These are phyloP conservation scores for Lepas anatifera DNA, from an alignment of 2,888 invertebrate species.

Conservation along the genomic window DNA sequence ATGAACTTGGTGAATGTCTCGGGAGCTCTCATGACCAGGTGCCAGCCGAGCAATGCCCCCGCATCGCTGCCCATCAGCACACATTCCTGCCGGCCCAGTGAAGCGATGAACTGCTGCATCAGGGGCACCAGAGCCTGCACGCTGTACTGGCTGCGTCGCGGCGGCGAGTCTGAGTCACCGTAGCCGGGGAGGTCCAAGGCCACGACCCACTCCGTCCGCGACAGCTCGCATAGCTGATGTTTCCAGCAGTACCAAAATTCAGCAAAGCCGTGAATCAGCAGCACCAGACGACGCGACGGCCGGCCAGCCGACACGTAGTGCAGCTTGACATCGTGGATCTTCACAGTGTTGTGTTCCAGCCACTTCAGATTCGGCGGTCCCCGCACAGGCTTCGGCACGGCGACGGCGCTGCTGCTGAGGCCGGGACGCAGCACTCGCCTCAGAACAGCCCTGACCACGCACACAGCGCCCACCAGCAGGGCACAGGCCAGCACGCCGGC, in stretches of 20 bases:
- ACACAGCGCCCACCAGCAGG: neutral
- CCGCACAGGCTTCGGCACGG: too few species aligned
- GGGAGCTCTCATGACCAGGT: neutral
- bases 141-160: neutral
- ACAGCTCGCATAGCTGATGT: slow-evolving; percentile 51
- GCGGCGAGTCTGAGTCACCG: neutral
- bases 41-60: neutral
- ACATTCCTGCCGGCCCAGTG: neutral
- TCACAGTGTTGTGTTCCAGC: neutral
- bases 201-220: slow-evolving; percentile 25
- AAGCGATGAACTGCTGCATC: neutral
- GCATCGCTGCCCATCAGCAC: neutral
- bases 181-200: neutral
- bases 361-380: neutral
- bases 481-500: neutral
- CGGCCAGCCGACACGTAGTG: neutral
- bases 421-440: neutral
- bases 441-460: neutral
- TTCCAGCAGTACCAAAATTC: slow-evolving; percentile 68
- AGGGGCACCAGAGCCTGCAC: neutral
- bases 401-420: neutral
- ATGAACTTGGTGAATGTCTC: neutral
- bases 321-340: neutral
- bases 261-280: slow-evolving; percentile 60
- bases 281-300: slow-evolving; percentile 37